A percentile compares a stretch with the other conserved stretches of the same genome.
These are phyloP conservation scores for Puma concolor DNA, from an alignment of 2,113 vertebrate genomes.

Conservation along the genomic window DNA sequence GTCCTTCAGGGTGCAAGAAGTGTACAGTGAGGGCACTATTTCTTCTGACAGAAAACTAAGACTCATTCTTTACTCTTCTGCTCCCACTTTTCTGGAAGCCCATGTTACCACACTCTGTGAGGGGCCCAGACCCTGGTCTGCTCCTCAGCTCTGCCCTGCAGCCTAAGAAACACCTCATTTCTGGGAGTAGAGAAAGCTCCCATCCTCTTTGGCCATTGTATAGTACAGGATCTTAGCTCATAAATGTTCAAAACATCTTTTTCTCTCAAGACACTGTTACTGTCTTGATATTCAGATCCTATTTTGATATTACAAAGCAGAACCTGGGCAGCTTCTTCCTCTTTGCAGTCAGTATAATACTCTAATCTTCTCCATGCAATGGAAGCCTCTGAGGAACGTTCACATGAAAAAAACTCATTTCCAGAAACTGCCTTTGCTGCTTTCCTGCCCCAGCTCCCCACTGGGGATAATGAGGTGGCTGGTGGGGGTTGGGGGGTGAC, in stretches of 20 bases:
- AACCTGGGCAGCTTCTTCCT: background rate
- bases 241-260: background rate
- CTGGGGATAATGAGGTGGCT: background rate
- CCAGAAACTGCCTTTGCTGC: background rate
- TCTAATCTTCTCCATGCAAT: background rate
- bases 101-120: background rate
- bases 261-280: background rate
- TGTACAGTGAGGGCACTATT: background rate
- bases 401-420: background rate
- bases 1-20: background rate
- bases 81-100: background rate
- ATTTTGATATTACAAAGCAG: background rate
- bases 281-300: background rate
- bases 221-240: background rate
- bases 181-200: background rate
- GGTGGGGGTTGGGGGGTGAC: background rate
- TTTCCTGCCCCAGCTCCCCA: background rate
- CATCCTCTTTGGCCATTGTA: background rate
- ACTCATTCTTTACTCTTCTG: background rate
- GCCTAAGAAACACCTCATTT: background rate
- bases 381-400: background rate
- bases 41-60: background rate
- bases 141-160: background rate
- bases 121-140: fast-evolving
- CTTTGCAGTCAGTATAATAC: background rate